These are phyloP conservation scores for Hemichromis elongatus DNA, from an alignment of 2,113 vertebrate species.

Conservation along the genomic window DNA sequence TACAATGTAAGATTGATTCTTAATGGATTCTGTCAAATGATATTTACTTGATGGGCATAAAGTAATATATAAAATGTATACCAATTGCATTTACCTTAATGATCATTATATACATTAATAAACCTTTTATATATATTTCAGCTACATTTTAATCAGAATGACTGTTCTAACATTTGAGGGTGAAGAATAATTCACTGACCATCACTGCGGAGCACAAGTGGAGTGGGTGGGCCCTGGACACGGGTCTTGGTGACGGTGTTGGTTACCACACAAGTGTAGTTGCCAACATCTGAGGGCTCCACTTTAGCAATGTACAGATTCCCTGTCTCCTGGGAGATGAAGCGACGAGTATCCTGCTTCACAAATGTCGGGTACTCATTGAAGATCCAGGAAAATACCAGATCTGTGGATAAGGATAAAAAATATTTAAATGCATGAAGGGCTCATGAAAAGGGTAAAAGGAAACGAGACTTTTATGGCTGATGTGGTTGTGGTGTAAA, in stretches of 20 bases:
- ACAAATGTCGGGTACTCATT: conserved; percentile 91
- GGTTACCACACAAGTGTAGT: conserved; percentile 96
- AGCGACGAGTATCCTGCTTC: conserved; percentile 90
- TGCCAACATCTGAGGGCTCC: conserved; percentile 89
- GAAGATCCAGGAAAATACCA: conserved; percentile 96
- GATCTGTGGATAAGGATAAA: conserved; percentile 72
- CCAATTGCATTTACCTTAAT: no score
- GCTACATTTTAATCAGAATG: background rate
- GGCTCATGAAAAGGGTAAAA: background rate
- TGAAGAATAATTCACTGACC: conserved; percentile 72
- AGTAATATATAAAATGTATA: no score
- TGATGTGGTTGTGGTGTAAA: background rate
- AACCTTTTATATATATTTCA: background rate
- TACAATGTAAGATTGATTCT: no score
- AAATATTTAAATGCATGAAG: background rate
- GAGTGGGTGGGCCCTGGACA: conserved; percentile 89
- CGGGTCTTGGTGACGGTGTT: conserved; percentile 85
- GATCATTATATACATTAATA: background rate
- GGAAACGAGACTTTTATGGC: background rate
- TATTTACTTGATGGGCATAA: no score
- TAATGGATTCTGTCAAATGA: no score
- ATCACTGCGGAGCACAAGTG: conserved; percentile 87
- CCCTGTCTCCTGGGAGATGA: conserved; percentile 93
- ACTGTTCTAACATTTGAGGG: background rate
- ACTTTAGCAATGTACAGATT: conserved; percentile 97